Base-by-base conservation (phyloP, 2,888 invertebrate species). In the Podabrus alpinus region DNA sequence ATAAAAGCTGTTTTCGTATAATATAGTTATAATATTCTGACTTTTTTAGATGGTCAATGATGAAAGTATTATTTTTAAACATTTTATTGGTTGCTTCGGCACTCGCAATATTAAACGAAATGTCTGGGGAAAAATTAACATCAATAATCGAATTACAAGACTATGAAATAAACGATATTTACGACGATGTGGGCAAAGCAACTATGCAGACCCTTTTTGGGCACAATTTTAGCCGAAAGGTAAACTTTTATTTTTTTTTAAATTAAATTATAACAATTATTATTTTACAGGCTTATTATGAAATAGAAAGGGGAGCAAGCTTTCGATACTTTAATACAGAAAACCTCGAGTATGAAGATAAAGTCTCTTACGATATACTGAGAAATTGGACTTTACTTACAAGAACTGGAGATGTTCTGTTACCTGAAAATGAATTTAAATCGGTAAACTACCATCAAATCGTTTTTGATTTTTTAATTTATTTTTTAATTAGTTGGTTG, bases 341-440 rank as follows among this genome's bases (percentile, higher is more conserved):
- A 69, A 61, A 81, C 78, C 24, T 70, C 29, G 17, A 77, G 59
- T 68, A 70, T 11, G 77, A 73, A 73, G 73, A 76, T 17, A 74
- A 81, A 24, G 73, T 85, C 21, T 83, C 85, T 0, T 77, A 69
- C 15, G 85, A 89, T 10, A 83, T 89, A n/a, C 83, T 86, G 73
- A 84, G 90, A 72, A 90, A 89, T 77, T 88, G 89, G 75, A 88
- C 88, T 11, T 85, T 90, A 4, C 81, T 90, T 1, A 83, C 89
- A 59, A 89, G 89, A 77, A 88, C 90, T 13, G 91, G 90, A 16
- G 90, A 91, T 76, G 85, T 87, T 1, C 79, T 90, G 62, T 80
- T 91, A 68, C 87, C 88, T 2, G 87, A 88, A 29, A 87, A 88
- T n/a, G 89, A 89, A 80, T 90, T 89, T 89, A 88, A 88, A 61